These are phyloP conservation scores for Archilochus colubris DNA, from an alignment of 2,113 vertebrate genomes.

Conservation along the genomic window DNA sequence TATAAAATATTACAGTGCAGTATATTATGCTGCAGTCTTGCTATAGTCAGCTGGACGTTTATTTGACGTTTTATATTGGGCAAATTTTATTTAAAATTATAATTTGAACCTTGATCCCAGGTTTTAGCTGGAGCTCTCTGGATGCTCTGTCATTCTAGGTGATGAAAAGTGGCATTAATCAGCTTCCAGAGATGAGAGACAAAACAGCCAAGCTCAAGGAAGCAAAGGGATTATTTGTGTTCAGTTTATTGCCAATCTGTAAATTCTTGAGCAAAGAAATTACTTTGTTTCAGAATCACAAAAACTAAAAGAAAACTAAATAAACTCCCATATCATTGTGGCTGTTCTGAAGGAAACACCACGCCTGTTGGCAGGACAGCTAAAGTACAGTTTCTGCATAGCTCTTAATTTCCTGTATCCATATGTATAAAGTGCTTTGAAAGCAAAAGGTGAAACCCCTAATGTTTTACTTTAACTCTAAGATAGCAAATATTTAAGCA, in stretches of 20 bases:
- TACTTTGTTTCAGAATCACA: not conserved
- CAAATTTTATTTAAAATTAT: not conserved
- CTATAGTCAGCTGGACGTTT: slow-evolving; percentile 69
- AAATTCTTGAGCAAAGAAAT: not conserved
- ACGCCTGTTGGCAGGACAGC: not conserved
- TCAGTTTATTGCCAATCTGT: not conserved
- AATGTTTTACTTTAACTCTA: not conserved
- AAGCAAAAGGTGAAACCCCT: not conserved
- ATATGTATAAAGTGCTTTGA: not conserved
- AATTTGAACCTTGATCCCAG: not conserved
- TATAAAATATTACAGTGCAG: not conserved
- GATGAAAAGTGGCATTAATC: not conserved
- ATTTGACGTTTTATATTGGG: slow-evolving; percentile 39
- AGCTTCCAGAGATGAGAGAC: not conserved
- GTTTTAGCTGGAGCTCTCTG: not conserved
- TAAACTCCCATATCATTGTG: not conserved
- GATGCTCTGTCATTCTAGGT: not conserved
- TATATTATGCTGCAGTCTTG: slow-evolving; percentile 9
- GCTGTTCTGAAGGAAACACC: not conserved
- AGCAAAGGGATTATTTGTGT: not conserved
- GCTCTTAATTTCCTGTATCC: not conserved
- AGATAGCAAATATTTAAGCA: not conserved
- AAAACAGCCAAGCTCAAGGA: not conserved
- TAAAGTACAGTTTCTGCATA: not conserved
- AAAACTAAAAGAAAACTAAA: not conserved